Conservation (phyloP, 2,797 vertebrate genomes). For the Tiaroga cobitis region DNA sequence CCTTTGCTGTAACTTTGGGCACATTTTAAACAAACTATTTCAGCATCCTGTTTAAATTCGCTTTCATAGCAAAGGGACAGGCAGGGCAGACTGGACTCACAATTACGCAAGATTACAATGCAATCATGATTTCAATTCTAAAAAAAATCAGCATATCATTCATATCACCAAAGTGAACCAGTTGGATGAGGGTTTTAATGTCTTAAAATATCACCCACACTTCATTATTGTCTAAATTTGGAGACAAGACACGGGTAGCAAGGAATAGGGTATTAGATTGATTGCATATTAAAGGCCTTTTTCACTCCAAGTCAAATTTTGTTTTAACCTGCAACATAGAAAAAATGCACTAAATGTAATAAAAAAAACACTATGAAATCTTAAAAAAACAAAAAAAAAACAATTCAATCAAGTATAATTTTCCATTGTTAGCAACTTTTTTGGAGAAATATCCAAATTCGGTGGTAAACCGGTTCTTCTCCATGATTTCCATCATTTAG, state of each 20-base stretch:
- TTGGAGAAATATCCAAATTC: neutral
- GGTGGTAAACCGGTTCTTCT: neutral
- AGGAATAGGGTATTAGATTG: neutral
- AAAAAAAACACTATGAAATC: neutral
- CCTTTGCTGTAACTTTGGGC: conserved; percentile 80
- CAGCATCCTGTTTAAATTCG: conserved; percentile 88
- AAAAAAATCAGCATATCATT: conserved; percentile 16
- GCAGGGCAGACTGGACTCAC: conserved; percentile 65
- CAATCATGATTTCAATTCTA: neutral
- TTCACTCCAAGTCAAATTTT: neutral
- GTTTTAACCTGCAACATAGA: neutral
- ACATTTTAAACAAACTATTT: conserved; percentile 91
- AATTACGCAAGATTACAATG: conserved; percentile 69
- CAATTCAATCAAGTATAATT: neutral
- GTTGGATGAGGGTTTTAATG: neutral
- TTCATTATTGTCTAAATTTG: neutral
- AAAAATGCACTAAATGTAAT: neutral
- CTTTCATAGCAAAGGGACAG: conserved; percentile 71
- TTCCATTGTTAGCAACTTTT: neutral
- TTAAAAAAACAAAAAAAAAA: too few relatives aligned
- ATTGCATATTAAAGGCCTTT: neutral
- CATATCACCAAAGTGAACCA: neutral
- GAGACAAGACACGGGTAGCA: neutral
- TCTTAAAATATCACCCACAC: neutral
- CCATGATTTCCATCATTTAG: neutral